Evolutionary conservation across 2,888 invertebrate species (phyloP), one percentile per base, ranked within the genome.

Genomic region (Rotaria magnacalcarata): DNA sequence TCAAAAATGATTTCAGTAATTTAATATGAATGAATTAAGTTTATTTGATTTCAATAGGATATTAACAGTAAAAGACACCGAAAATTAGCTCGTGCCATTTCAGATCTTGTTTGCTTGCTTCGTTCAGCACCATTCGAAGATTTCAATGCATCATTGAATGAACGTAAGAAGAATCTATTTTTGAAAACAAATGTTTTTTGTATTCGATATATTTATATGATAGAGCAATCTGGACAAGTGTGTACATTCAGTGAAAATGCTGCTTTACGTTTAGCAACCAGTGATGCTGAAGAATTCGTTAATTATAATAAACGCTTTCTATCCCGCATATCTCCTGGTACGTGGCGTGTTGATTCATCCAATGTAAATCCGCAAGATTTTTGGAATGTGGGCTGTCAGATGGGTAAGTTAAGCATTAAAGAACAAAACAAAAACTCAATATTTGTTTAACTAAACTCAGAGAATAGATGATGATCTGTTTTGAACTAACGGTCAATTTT

Each of bases 351-450:
- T 54, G 93, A 93, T 88, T 93, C 93, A 7, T 92, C 92, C 87
- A 92, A 92, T 88, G 90, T 91, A 89, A 92, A 92, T 89, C 92
- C 92, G 34, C 91, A 93, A 88, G 93, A 93, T 88, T 92, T 93
- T 88, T 93, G 93, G 93, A 93, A 93, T 88, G 92, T 92, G 88
- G 93, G 93, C 84, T 92, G 92, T 89, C 92, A 93, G 89, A 90
- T 92, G 90, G 92, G 93, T 93, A 88, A 88, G 89, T 88, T 67
- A 34, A 5, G 2, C 24, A 27, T 34, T 21, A 21, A 54, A 4
- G n/a, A 19, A 52, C 43, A 50, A 27, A n/a, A n/a, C 11, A n/a
- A 4, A 7, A 8, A 56, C 27, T 50, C 10, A 34, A 60, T n/a
- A n/a, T n/a, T n/a, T 67, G 24, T 27, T 34, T 14, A 67, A 27